Percentiles rank a stretch among this genome's conserved stretches.
Evolutionary conservation across 2,797 vertebrate species (phyloP).

Genomic region (Gymnoscopelus microlampas): DNA sequence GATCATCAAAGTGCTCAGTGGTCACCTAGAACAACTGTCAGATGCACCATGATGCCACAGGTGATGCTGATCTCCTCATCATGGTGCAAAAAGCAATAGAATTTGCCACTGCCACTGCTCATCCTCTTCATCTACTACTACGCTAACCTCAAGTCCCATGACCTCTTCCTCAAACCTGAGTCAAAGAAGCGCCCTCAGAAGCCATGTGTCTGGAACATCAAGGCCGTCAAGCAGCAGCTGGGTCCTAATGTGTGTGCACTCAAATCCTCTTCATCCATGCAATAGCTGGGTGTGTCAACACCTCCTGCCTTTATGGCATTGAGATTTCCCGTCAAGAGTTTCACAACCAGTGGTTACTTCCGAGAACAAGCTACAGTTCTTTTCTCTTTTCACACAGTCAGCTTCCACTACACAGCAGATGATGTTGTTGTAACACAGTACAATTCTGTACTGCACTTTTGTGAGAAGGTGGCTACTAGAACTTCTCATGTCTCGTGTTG

Average conservation of each 20-base stretch:
- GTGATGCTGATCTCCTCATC: neutral
- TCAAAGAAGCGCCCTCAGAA: neutral
- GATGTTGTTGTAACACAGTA: neutral
- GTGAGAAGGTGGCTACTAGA: conserved; percentile 1
- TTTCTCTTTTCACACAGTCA: neutral
- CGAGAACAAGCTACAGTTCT: neutral
- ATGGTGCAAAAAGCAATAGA: conserved; percentile 2
- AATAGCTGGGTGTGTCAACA: neutral
- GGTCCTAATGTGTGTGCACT: neutral
- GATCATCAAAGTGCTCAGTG: too few relatives aligned
- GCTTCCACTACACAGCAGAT: neutral
- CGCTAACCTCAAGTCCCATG: neutral
- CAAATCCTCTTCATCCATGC: neutral
- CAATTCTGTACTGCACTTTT: neutral
- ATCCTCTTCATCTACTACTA: neutral
- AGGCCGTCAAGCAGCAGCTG: conserved; percentile 1
- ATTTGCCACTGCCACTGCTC: neutral
- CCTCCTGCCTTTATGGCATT: neutral
- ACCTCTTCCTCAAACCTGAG: conserved; percentile 9
- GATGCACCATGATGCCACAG: neutral
- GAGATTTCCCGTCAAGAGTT: conserved; percentile 1
- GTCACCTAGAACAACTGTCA: neutral
- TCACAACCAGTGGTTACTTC: neutral
- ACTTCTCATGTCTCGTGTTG: neutral
- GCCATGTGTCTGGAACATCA: neutral